These are phyloP conservation scores for Candoia aspera DNA, from an alignment of 2,113 vertebrate genomes.

Conservation along the genomic window DNA sequence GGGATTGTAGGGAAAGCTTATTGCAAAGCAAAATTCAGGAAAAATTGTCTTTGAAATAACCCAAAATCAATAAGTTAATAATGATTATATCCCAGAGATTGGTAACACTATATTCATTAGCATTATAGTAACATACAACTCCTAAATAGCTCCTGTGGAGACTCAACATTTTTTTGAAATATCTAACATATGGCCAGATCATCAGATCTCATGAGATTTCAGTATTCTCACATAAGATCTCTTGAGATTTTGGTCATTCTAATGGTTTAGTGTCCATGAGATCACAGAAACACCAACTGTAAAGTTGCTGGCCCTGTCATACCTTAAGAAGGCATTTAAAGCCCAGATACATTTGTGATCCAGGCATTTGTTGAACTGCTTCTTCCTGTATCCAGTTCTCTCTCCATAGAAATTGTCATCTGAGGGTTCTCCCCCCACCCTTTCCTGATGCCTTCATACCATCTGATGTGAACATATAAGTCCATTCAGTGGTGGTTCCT, in stretches of 20 bases:
- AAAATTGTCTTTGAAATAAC: slow-evolving; percentile 14
- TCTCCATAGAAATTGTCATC: neutral
- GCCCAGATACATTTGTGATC: too few species aligned
- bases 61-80: neutral
- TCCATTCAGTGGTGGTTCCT: neutral
- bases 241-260: neutral
- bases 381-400: neutral
- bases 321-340: neutral
- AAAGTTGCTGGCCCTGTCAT: neutral
- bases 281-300: neutral
- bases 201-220: neutral
- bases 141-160: neutral
- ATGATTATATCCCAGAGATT: slow-evolving; percentile 3
- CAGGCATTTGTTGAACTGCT: neutral
- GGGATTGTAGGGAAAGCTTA: accelerated
- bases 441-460: neutral
- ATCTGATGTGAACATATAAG: neutral
- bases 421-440: neutral
- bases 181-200: neutral
- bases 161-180: neutral
- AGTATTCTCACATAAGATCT: neutral
- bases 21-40: neutral
- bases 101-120: neutral
- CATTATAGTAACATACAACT: neutral
- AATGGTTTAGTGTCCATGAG: neutral